Conservation (phyloP, 30 jellyfish, hydroid and myxozoan genomes). For the Aurelia coerulea region DNA sequence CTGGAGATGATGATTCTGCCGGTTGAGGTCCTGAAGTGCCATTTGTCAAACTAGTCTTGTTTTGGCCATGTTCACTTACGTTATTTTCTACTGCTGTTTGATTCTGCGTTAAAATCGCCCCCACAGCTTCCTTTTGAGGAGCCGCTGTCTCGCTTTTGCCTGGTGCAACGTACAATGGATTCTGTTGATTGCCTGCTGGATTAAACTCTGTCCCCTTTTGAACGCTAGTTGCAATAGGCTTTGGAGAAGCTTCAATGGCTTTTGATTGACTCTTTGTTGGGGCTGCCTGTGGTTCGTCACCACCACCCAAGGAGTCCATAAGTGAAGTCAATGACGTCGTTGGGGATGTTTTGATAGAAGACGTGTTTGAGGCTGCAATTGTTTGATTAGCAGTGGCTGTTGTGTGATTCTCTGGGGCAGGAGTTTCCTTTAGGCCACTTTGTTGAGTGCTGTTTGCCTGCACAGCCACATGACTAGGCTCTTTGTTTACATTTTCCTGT, state of each 20-base stretch:
- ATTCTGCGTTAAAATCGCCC: not conserved
- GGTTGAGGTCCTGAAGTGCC: not conserved
- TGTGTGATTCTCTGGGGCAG: not conserved
- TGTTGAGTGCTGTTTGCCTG: conserved; percentile 11
- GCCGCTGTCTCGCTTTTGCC: not conserved
- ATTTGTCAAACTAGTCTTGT: not conserved
- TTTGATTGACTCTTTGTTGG: conserved; percentile 16
- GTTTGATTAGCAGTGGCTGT: not conserved
- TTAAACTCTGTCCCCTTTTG: not conserved
- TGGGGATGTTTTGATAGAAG: not conserved
- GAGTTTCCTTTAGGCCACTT: not conserved
- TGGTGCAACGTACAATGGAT: conserved; percentile 3
- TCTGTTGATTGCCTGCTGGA: not conserved
- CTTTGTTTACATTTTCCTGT: not conserved
- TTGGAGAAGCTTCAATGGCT: not conserved
- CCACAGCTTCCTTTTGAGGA: not conserved
- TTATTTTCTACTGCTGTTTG: not conserved
- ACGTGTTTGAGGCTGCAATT: not conserved
- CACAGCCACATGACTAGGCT: not conserved
- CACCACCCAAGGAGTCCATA: conserved; percentile 67
- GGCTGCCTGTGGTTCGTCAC: conserved; percentile 16
- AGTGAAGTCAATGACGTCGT: conserved; percentile 57
- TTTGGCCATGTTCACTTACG: not conserved
- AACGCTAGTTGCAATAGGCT: not conserved
- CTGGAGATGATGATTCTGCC: not conserved